These are phyloP conservation scores for Anser brachyrhynchus DNA, from an alignment of 2,113 vertebrate genomes.

Conservation along the genomic window DNA sequence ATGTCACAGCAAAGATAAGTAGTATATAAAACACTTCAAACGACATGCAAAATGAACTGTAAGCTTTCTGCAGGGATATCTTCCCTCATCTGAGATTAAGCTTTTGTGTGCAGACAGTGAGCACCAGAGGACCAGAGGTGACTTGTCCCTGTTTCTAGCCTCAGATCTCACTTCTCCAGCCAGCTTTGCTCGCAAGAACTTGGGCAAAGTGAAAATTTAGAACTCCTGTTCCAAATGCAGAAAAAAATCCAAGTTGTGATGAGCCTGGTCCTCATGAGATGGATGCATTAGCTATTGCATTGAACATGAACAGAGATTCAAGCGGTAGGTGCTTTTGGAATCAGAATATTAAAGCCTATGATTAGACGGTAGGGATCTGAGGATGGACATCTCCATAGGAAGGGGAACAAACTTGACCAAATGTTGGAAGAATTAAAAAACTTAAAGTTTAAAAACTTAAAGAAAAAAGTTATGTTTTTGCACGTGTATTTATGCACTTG, in stretches of 20 bases:
- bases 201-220: background rate
- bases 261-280: background rate
- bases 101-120: background rate
- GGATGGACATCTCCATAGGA: background rate
- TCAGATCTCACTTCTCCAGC: background rate
- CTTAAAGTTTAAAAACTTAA: background rate
- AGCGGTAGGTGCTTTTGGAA: background rate
- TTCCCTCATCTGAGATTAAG: background rate
- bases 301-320: background rate
- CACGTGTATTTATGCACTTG: rapidly evolving
- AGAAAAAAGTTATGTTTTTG: background rate
- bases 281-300: background rate
- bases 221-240: background rate
- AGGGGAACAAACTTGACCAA: background rate
- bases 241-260: background rate
- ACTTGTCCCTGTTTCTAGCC: background rate
- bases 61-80: background rate
- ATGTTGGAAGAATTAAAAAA: background rate
- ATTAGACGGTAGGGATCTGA: background rate
- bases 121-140: background rate
- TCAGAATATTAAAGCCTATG: background rate
- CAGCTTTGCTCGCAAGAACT: background rate
- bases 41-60: background rate
- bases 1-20: background rate
- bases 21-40: background rate